Evolutionary conservation across 2,797 vertebrate genomes (phyloP).

Genomic region (Enteromius radiatus): DNA sequence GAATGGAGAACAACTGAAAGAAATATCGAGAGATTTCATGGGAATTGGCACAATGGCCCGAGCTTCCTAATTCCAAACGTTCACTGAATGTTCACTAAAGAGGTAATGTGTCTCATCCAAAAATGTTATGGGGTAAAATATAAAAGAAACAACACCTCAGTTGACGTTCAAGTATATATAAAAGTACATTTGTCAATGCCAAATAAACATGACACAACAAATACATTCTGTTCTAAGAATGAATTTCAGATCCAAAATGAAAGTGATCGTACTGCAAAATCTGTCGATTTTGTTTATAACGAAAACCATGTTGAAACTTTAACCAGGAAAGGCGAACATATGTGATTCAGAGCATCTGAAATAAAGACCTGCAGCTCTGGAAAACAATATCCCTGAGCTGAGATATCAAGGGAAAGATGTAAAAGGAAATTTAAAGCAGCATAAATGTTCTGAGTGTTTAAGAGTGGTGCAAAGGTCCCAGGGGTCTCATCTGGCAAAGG

Average conservation of each 20-base stretch:
- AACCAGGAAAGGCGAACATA: conserved; percentile 66
- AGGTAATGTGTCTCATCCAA: conserved; percentile 78
- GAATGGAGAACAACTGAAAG: conserved; percentile 99
- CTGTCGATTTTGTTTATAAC: conserved; percentile 66
- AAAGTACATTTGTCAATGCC: not conserved
- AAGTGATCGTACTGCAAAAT: conserved; percentile 57
- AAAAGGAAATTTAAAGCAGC: conserved; percentile 71
- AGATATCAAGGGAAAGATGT: conserved; percentile 74
- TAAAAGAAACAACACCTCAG: conserved; percentile 60
- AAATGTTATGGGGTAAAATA: conserved; percentile 61
- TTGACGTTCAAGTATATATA: conserved; percentile 17
- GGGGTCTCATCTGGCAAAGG: conserved; percentile 67
- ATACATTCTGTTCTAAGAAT: conserved; percentile 57
- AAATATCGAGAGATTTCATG: conserved; percentile 99
- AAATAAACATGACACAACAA: conserved; percentile 58
- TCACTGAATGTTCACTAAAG: conserved; percentile 80
- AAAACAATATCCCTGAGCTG: conserved; percentile 70
- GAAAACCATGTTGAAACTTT: conserved; percentile 67
- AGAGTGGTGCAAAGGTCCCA: conserved; percentile 69
- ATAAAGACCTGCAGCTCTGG: conserved; percentile 70
- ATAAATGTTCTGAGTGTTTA: conserved; percentile 77
- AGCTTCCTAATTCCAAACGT: conserved; percentile 84
- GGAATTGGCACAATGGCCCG: conserved; percentile 90
- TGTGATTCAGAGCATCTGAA: conserved; percentile 70
- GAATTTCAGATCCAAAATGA: conserved; percentile 42